These are phyloP conservation scores for Lasioglossum marginatum DNA, from an alignment of 2,888 invertebrate genomes.

Conservation along the genomic window DNA sequence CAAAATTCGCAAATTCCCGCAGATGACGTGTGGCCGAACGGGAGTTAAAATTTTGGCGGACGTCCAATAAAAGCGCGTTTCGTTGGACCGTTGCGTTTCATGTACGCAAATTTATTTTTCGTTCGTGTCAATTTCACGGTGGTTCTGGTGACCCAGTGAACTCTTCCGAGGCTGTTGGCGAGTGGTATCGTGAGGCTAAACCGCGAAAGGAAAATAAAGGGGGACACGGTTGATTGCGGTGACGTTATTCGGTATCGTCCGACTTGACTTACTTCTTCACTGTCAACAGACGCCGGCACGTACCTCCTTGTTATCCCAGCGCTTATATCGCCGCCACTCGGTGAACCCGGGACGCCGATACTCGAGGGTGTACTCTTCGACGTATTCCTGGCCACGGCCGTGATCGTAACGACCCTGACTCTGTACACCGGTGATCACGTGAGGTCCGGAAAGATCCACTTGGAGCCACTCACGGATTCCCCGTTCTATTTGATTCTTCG, in stretches of 20 bases:
- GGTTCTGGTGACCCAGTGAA: conserved; percentile 14
- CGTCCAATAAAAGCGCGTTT: neutral
- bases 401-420: conserved; percentile 92
- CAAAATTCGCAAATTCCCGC: neutral
- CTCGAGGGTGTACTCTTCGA: conserved; percentile 89
- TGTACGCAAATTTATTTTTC: neutral
- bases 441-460: conserved; percentile 87
- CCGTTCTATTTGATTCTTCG: conserved; percentile 88
- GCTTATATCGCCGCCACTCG: conserved; percentile 88
- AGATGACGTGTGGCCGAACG: neutral
- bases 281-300: conserved; percentile 53
- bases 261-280: conserved; percentile 54
- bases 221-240: conserved; percentile 43
- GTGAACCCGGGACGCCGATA: conserved; percentile 88
- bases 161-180: neutral
- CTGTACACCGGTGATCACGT: conserved; percentile 89
- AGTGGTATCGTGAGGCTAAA: conserved; percentile 14
- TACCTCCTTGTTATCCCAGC: conserved; percentile 89
- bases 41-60: neutral
- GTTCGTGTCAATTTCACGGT: neutral
- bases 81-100: neutral
- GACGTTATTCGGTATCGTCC: conserved; percentile 49
- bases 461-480: conserved; percentile 89
- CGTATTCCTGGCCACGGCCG: conserved; percentile 91
- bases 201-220: conserved; percentile 49